These are phyloP conservation scores for Macrotus californicus DNA, from an alignment of 2,113 vertebrate genomes.

Conservation along the genomic window DNA sequence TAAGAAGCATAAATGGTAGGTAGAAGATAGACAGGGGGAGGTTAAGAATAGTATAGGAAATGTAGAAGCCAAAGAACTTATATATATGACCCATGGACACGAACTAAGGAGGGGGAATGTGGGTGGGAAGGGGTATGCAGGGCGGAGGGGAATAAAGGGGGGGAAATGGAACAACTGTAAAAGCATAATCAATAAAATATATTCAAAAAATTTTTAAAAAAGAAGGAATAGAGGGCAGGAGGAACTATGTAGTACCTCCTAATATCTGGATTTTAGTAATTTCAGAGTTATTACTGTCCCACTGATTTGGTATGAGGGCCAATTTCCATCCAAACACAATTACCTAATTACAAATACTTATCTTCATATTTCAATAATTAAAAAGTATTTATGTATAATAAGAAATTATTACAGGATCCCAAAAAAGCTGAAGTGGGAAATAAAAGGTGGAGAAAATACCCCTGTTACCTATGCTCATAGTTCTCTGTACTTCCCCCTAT, in stretches of 20 bases:
- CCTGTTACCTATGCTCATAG: not conserved
- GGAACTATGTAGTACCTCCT: not conserved
- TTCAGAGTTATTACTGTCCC: not conserved
- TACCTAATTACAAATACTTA: slow-evolving; percentile 76
- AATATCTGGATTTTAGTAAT: not conserved
- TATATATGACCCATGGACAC: too few relatives aligned
- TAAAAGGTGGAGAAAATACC: slow-evolving; percentile 4
- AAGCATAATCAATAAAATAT: too few relatives aligned
- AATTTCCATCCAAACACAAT: slow-evolving; percentile 71
- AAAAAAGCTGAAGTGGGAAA: slow-evolving; percentile 15
- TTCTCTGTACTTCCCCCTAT: not conserved
- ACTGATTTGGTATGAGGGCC: slow-evolving; percentile 22
- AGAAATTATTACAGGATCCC: not conserved
- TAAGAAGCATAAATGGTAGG: too few relatives aligned
- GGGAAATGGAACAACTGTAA: too few relatives aligned
- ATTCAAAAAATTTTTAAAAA: too few relatives aligned
- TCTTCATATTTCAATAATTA: slow-evolving; percentile 12
- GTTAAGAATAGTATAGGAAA: too few relatives aligned
- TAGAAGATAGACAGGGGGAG: too few relatives aligned
- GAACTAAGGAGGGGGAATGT: too few relatives aligned
- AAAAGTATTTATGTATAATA: not conserved
- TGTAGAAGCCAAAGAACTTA: too few relatives aligned
- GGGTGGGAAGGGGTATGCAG: too few relatives aligned
- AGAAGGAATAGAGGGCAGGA: not conserved
- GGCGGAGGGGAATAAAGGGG: too few relatives aligned